phyloP scores from a whole-genome alignment of 2,797 vertebrate species.

The Peromyscus attwateri region DNA sequence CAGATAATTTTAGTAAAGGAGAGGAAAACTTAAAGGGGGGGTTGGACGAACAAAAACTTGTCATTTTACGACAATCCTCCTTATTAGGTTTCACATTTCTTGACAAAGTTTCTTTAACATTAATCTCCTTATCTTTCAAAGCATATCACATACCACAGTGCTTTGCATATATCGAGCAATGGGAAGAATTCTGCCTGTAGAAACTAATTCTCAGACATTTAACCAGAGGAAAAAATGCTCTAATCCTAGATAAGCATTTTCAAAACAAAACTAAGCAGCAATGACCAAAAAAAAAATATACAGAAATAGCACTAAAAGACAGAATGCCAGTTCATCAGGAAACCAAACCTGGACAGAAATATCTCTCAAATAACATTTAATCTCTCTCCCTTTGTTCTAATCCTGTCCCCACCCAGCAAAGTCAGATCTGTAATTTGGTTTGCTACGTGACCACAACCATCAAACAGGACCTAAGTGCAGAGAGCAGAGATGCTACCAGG shows the following conservation, averaged over 20 bases:
- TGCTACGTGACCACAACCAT: conserved; percentile 72
- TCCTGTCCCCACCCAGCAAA: conserved; percentile 67
- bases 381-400: conserved; percentile 79
- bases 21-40: conserved; percentile 52
- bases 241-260: conserved; percentile 58
- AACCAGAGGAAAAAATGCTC: conserved; percentile 44
- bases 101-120: conserved; percentile 20
- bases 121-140: conserved; percentile 10
- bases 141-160: neutral
- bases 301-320: conserved; percentile 56
- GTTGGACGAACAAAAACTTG: conserved; percentile 15
- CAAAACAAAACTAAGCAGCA: conserved; percentile 66
- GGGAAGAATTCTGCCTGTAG: neutral
- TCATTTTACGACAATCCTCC: neutral
- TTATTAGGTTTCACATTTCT: conserved; percentile 37
- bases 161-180: neutral
- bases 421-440: conserved; percentile 80
- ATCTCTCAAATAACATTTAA: conserved; percentile 76
- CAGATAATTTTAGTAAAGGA: conserved; percentile 60
- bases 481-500: conserved; percentile 3
- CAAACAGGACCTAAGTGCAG: conserved; percentile 40
- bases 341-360: conserved; percentile 76
- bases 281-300: conserved; percentile 20
- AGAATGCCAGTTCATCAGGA: conserved; percentile 69
- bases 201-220: conserved; percentile 40